These are phyloP conservation scores for Platorchestia sp. DNA, from an alignment of 1,140 invertebrate species.

Conservation along the genomic window DNA sequence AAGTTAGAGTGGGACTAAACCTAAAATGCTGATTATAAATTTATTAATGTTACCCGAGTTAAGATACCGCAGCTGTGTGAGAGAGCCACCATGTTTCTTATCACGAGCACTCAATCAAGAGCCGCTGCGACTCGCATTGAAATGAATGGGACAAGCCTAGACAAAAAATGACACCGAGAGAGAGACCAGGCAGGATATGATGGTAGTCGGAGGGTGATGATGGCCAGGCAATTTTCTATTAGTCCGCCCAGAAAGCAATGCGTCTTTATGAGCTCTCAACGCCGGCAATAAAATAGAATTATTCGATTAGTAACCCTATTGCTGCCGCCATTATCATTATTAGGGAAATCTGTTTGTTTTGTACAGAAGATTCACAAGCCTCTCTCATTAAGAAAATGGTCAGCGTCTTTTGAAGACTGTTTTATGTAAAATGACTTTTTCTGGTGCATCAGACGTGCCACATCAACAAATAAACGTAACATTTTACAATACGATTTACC, in stretches of 20 bases:
- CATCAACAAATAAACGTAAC: no score
- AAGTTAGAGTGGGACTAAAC: no score
- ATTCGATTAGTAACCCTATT: not conserved
- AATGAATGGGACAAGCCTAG: conserved; percentile 16
- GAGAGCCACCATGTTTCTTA: not conserved
- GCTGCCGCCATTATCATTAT: not conserved
- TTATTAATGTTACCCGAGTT: not conserved
- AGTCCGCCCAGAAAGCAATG: not conserved
- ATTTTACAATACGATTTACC: no score
- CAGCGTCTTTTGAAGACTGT: no score
- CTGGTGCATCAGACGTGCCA: no score
- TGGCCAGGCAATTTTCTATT: not conserved
- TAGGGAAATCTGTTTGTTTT: not conserved
- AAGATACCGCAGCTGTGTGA: not conserved
- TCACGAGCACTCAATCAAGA: not conserved
- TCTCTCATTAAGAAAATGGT: not conserved
- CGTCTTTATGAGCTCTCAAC: not conserved
- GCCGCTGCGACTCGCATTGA: not conserved
- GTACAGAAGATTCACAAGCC: not conserved
- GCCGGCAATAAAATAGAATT: not conserved
- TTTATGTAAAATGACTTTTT: no score
- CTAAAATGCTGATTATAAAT: no score
- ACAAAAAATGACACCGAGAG: not conserved
- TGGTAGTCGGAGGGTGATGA: not conserved
- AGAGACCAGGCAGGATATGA: conserved; percentile 9